Percentiles rank a stretch among this genome's conserved stretches.
Conservation (phyloP, 2,797 vertebrate species). For the Ciconia nigra region DNA sequence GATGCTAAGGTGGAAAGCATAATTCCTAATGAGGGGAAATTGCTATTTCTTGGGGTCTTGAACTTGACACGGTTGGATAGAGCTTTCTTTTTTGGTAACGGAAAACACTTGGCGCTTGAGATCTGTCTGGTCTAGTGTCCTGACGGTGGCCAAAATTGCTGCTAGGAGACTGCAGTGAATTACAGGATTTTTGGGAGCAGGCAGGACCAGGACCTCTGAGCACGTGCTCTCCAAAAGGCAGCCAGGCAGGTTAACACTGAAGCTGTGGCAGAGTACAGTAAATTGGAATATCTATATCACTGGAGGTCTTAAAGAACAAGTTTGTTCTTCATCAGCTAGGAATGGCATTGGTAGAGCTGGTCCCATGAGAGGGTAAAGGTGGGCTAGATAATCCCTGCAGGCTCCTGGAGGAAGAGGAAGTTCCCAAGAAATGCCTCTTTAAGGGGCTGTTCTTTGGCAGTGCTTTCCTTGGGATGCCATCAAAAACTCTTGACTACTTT, state of each 20-base stretch:
- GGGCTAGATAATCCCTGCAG: background rate
- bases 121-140: background rate
- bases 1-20: background rate
- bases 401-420: no score
- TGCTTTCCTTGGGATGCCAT: background rate
- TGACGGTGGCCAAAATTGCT: background rate
- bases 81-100: background rate
- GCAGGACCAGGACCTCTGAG: background rate
- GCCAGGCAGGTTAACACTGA: fast-evolving
- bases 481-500: background rate
- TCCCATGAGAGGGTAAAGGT: background rate
- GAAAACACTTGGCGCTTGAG: background rate
- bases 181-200: background rate
- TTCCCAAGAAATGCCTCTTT: background rate
- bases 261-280: background rate
- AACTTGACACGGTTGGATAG: background rate
- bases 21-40: slow-evolving; percentile 41
- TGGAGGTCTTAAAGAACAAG: background rate
- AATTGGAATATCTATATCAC: background rate
- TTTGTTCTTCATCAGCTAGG: background rate
- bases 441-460: background rate
- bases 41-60: background rate
- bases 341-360: background rate
- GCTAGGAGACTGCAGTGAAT: background rate
- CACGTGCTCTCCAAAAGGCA: background rate